Percentiles rank a stretch among this genome's conserved stretches.
These are phyloP conservation scores for Varanus komodoensis DNA, from an alignment of 2,113 vertebrate genomes.

Conservation along the genomic window DNA sequence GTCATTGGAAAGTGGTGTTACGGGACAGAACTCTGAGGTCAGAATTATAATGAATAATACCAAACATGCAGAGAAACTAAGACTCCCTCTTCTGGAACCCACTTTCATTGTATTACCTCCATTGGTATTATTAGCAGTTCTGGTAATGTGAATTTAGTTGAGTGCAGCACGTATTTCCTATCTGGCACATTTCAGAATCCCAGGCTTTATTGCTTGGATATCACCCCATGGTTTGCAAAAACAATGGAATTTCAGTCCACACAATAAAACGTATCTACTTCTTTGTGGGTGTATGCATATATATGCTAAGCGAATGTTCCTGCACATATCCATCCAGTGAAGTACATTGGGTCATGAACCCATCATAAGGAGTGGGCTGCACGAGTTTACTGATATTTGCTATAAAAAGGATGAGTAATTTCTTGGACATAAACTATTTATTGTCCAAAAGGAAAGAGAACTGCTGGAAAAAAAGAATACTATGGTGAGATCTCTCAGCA, in stretches of 20 bases:
- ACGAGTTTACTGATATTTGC: background rate
- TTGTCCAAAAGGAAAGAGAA: conserved; percentile 21
- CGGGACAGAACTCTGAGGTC: background rate
- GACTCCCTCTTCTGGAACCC: background rate
- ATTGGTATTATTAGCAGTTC: background rate
- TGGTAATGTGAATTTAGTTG: background rate
- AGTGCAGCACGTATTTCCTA: background rate
- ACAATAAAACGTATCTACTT: accelerated
- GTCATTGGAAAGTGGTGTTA: background rate
- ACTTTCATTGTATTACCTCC: background rate
- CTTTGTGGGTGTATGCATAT: accelerated
- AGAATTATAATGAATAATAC: background rate
- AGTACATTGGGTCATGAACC: background rate
- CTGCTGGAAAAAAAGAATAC: background rate
- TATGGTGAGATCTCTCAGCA: background rate
- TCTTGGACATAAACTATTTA: background rate
- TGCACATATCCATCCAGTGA: background rate
- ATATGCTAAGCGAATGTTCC: conserved; percentile 24
- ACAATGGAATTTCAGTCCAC: background rate
- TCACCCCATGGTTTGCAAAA: background rate
- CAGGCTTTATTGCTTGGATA: background rate
- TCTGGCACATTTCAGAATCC: conserved; percentile 16
- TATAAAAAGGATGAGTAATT: background rate
- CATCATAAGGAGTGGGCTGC: background rate
- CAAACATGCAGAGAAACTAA: background rate